These are phyloP conservation scores for Aphis gossypii DNA, from an alignment of 1,140 invertebrate species.

Conservation along the genomic window DNA sequence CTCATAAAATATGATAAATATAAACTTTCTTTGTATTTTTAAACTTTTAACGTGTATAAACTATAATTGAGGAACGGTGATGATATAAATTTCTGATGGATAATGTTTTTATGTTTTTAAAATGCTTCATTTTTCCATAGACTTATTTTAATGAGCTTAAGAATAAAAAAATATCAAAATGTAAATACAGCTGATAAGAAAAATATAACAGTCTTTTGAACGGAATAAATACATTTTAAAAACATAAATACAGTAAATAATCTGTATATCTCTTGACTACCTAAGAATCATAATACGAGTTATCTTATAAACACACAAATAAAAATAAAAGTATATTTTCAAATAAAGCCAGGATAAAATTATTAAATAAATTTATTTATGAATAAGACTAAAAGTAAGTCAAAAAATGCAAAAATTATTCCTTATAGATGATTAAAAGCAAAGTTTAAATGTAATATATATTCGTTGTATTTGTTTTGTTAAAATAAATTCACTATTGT, in stretches of 20 bases:
- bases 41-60: neutral
- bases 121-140: neutral
- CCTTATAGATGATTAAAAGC: neutral
- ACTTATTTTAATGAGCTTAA: neutral
- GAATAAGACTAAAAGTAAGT: neutral
- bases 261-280: neutral
- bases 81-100: neutral
- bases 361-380: neutral
- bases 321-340: neutral
- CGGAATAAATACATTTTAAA: constrained; percentile 5
- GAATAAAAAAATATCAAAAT: neutral
- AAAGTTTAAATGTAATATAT: no score
- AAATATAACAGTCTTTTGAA: neutral
- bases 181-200: constrained; percentile 22
- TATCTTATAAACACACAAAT: neutral
- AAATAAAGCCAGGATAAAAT: neutral
- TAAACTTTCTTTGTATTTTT: neutral
- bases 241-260: neutral
- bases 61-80: neutral
- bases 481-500: neutral
- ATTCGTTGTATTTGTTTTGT: no score
- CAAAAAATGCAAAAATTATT: neutral
- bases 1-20: neutral
- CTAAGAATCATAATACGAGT: neutral
- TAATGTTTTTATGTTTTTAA: constrained; percentile 11